Evolutionary conservation across 2,888 invertebrate species (phyloP).

Genomic region (Melieria omissa): DNA sequence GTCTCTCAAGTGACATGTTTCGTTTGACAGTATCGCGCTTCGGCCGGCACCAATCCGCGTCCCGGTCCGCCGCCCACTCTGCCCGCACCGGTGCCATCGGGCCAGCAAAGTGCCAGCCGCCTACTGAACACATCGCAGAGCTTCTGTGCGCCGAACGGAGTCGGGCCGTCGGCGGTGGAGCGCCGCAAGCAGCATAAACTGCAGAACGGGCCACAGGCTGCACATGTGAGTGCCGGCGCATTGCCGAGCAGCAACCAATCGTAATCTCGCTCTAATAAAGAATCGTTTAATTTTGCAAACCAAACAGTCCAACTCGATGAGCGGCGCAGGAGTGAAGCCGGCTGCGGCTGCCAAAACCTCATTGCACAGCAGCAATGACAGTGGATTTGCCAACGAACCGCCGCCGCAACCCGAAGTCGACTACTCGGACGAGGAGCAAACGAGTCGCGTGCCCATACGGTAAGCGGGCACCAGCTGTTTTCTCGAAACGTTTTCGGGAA

Average conservation of each 20-base stretch:
- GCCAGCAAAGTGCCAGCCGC: conserved; percentile 50
- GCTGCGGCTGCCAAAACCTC: conserved; percentile 76
- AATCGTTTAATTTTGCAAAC: conserved; percentile 37
- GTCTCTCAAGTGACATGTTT: not conserved
- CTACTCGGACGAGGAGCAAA: conserved; percentile 89
- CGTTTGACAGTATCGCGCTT: conserved; percentile 68
- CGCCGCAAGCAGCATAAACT: conserved; percentile 59
- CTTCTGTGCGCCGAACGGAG: conserved; percentile 63
- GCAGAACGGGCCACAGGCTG: conserved; percentile 58
- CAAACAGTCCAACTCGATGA: conserved; percentile 44
- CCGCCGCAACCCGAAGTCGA: conserved; percentile 90
- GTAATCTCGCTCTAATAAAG: conserved; percentile 22
- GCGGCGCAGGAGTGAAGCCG: conserved; percentile 47
- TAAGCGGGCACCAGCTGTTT: too few relatives aligned
- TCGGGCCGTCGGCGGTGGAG: conserved; percentile 57
- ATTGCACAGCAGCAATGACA: conserved; percentile 91
- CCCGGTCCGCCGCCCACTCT: conserved; percentile 79
- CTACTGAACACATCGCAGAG: conserved; percentile 75
- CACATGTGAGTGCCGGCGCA: conserved; percentile 46
- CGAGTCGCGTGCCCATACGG: conserved; percentile 69
- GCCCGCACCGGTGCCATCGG: conserved; percentile 77
- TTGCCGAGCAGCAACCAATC: conserved; percentile 1
- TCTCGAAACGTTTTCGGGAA: conserved; percentile 62
- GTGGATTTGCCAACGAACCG: conserved; percentile 89
- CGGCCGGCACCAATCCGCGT: conserved; percentile 70